These are phyloP conservation scores for Celastrina argiolus DNA, from an alignment of 2,888 invertebrate genomes.

Conservation along the genomic window DNA sequence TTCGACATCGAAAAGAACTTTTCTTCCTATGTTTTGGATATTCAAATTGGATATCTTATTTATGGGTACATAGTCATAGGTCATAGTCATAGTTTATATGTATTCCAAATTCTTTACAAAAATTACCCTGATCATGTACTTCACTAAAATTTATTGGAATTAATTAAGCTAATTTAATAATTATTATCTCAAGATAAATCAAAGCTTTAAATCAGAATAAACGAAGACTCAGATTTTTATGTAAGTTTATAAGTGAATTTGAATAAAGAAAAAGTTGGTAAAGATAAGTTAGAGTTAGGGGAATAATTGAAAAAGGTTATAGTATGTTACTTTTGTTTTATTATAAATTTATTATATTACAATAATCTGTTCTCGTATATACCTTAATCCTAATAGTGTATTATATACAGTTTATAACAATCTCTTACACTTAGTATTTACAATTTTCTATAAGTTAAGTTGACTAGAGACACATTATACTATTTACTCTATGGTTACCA, in stretches of 20 bases:
- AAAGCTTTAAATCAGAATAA: too few species aligned
- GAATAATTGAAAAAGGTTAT: not conserved
- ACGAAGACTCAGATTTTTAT: too few species aligned
- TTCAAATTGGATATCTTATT: too few species aligned
- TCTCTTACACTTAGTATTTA: slow-evolving; percentile 2
- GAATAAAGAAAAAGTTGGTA: not conserved
- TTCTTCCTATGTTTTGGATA: too few species aligned
- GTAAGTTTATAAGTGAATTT: not conserved
- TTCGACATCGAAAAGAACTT: too few species aligned
- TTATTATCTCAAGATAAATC: too few species aligned
- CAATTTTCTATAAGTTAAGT: not conserved
- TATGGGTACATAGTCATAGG: too few species aligned
- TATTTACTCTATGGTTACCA: not conserved
- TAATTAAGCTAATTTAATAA: too few species aligned
- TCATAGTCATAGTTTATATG: too few species aligned
- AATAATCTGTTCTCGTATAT: not conserved
- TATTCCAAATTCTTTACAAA: too few species aligned
- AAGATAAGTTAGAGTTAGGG: not conserved
- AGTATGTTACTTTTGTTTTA: slow-evolving; percentile 1
- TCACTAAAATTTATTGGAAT: too few species aligned
- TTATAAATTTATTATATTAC: not conserved
- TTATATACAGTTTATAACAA: slow-evolving; percentile 1
- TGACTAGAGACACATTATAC: slow-evolving; percentile 5
- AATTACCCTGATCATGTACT: too few species aligned
- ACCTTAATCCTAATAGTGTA: not conserved